Evolutionary conservation across 2,113 vertebrate genomes (phyloP).

Genomic region (Forbesichthys agassizii): DNA sequence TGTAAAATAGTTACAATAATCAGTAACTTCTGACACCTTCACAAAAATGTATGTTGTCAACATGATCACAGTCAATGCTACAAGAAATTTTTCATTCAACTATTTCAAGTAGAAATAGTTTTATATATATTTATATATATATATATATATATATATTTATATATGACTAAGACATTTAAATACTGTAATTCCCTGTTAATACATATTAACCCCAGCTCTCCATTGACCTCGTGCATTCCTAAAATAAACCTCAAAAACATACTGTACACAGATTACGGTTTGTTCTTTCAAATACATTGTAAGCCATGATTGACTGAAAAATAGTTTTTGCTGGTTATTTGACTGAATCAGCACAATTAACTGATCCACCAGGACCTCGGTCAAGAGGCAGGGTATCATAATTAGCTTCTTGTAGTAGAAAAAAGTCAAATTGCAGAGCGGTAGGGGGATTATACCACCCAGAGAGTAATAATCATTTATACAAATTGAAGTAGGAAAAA

Average conservation of each 20-base stretch:
- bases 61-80: constrained; percentile 46
- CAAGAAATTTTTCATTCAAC: constrained; percentile 58
- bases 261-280: constrained; percentile 48
- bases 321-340: constrained; percentile 71
- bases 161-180: constrained; percentile 75
- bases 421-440: constrained; percentile 54
- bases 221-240: constrained; percentile 36
- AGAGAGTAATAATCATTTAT: constrained; percentile 37
- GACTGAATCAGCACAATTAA: neutral
- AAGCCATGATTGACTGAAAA: constrained; percentile 62
- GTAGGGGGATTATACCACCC: constrained; percentile 64
- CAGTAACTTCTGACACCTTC: constrained; percentile 59
- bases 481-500: constrained; percentile 40
- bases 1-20: constrained; percentile 34
- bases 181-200: constrained; percentile 67
- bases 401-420: constrained; percentile 40
- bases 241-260: constrained; percentile 54
- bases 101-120: constrained; percentile 70
- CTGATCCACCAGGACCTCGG: constrained; percentile 20
- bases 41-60: constrained; percentile 58
- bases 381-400: constrained; percentile 28
- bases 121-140: neutral
- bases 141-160: constrained; percentile 38
- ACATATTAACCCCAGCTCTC: constrained; percentile 27
- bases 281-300: constrained; percentile 34